These are phyloP conservation scores for Zootoca vivipara DNA, from an alignment of 2,113 vertebrate species.

Conservation along the genomic window DNA sequence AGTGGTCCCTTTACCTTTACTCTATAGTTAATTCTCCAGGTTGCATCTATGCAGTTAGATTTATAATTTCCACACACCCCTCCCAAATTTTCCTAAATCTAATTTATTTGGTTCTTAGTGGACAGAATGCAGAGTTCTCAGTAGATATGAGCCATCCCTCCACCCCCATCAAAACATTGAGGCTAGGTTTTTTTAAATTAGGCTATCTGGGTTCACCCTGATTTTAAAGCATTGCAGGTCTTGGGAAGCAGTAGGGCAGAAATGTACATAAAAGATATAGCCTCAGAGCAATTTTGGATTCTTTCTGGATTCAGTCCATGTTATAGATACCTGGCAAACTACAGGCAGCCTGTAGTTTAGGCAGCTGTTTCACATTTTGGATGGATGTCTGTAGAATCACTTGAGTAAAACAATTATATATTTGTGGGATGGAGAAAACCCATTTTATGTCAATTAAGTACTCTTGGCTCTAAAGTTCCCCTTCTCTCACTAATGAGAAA, in stretches of 20 bases:
- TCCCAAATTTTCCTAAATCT: too few relatives aligned
- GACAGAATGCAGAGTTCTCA: too few relatives aligned
- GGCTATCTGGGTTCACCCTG: too few relatives aligned
- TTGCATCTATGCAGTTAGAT: too few relatives aligned
- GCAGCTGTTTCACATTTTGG: not conserved
- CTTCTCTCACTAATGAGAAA: not conserved
- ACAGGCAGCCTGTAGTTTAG: not conserved
- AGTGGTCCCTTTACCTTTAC: too few relatives aligned
- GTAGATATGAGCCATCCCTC: too few relatives aligned
- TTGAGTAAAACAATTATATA: not conserved
- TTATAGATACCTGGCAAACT: not conserved
- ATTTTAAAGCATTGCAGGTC: not conserved
- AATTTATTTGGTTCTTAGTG: too few relatives aligned
- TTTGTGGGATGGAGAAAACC: not conserved
- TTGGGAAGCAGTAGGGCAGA: not conserved
- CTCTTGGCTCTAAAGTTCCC: not conserved
- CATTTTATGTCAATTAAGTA: not conserved
- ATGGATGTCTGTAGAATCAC: not conserved
- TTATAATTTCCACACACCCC: too few relatives aligned
- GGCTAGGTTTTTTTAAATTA: too few relatives aligned
- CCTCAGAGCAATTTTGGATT: not conserved
- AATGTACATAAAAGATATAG: not conserved
- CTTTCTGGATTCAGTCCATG: not conserved
- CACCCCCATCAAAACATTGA: too few relatives aligned
- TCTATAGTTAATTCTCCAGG: too few relatives aligned